These are phyloP conservation scores for Chionomys nivalis DNA, from an alignment of 2,113 vertebrate genomes.

Conservation along the genomic window DNA sequence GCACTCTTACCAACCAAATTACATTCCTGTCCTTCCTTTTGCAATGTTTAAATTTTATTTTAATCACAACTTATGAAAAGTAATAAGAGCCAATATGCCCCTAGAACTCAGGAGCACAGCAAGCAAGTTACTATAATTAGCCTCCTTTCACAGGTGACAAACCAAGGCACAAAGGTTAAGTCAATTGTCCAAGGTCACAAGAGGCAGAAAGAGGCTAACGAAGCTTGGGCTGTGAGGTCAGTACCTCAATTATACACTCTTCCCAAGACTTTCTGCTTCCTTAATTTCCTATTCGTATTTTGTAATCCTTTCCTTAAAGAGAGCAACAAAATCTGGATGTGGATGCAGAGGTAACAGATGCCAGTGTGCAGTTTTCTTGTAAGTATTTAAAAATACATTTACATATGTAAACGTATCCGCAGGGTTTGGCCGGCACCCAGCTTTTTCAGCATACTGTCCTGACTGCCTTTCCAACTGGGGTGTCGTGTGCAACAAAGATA, in stretches of 20 bases:
- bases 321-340: conserved; percentile 13
- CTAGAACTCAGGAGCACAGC: not conserved
- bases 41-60: not conserved
- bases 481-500: not conserved
- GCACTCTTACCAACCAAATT: not conserved
- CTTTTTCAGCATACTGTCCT: not conserved
- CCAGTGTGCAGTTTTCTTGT: conserved; percentile 7
- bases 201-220: conserved; percentile 34
- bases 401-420: not conserved
- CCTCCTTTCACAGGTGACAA: not conserved
- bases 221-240: conserved; percentile 29
- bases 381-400: conserved; percentile 2
- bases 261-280: not conserved
- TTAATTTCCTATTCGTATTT: conserved; percentile 18
- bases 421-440: not conserved
- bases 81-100: not conserved
- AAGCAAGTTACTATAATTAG: not conserved
- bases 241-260: not conserved
- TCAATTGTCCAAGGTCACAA: conserved; percentile 41
- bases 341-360: not conserved
- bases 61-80: conserved; percentile 40
- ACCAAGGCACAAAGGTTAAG: not conserved
- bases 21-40: not conserved
- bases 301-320: conserved; percentile 39
- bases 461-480: not conserved